Base-by-base conservation (phyloP, 2,113 vertebrate species). In the Channa argus region DNA sequence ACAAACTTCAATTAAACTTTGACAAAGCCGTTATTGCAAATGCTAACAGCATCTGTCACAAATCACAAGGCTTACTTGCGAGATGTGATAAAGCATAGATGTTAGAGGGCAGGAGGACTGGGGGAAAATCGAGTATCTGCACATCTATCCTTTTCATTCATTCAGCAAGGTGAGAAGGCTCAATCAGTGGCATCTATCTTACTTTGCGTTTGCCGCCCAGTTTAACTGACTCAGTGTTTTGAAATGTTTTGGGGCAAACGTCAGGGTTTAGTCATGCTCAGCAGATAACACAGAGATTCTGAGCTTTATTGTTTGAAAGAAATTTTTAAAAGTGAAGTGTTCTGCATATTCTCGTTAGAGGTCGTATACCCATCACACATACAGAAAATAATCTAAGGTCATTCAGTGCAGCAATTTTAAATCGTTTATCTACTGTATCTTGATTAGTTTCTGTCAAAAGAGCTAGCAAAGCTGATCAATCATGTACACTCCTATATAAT, bases 1-100 rank as follows among this genome's bases (percentile, higher is more conserved):
- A 79, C 85, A 86, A 89, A 88, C 86, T 91, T 92, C 87, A 87
- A 83, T 90, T 89, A 88, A 73, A 43, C 66, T 75, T 72, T 14
- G 51, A 86, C 63, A 13, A 41, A 70, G 71, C 36, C 8, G 34
- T 62, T 44, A 36, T 46, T 51, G 63, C 74, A 63, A 77, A 82
- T 41, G 63, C 80, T 85, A 78, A 80, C 74, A 64, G 84, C 74
- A 72, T 84, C 84, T 88, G 87, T 83, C 88, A 80, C 83, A 86
- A 75, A 90, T 89, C 86, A 72, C 66, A 36, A 60, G 41, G 65
- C 62, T 79, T 58, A 66, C 67, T 45, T 5, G 5, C 13, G 14
- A 63, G 63, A 82, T 51, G 24, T 5, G 64, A 65, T 49, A 50
- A 73, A 58, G 71, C 39, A 68, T 50, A 24, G 54, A 24, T 45